Conservation (phyloP, 2,888 invertebrate genomes). For the Amphipoea lucens region DNA sequence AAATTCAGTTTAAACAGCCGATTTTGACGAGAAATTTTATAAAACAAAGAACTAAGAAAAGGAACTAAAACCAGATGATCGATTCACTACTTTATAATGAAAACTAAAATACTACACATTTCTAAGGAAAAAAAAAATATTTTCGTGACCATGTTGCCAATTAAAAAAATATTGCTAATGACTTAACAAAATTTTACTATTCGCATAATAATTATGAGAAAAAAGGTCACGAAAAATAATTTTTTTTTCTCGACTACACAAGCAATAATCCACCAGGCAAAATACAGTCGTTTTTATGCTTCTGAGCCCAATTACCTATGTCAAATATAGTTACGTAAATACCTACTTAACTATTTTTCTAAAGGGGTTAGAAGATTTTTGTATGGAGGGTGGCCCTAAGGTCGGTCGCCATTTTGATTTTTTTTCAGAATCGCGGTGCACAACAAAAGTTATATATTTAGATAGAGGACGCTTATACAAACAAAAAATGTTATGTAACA, state of each 20-base stretch:
- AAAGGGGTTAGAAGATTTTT: too few relatives aligned
- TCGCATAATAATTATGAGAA: neutral
- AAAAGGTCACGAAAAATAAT: conserved; percentile 23
- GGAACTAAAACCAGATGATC: conserved; percentile 41
- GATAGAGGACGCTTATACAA: too few relatives aligned
- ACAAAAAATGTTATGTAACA: too few relatives aligned
- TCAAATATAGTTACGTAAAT: conserved; percentile 16
- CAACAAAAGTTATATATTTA: too few relatives aligned
- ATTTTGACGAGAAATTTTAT: conserved; percentile 58
- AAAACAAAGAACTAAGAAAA: conserved; percentile 21
- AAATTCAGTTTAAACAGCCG: conserved; percentile 56
- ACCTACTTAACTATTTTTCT: neutral
- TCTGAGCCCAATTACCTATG: conserved; percentile 16
- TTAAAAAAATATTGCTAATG: conserved; percentile 5
- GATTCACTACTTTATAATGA: conserved; percentile 30
- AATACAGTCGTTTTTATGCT: conserved; percentile 49
- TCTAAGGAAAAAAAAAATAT: conserved; percentile 29
- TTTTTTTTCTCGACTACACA: conserved; percentile 29
- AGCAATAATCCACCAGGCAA: conserved; percentile 41
- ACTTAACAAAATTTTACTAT: neutral
- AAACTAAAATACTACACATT: conserved; percentile 30
- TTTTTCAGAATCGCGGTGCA: too few relatives aligned
- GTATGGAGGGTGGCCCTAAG: too few relatives aligned
- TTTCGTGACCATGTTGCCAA: neutral
- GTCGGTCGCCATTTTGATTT: too few relatives aligned